Evolutionary conservation across 1,140 invertebrate species (phyloP).

Genomic region (Leptinotarsa lineolata): DNA sequence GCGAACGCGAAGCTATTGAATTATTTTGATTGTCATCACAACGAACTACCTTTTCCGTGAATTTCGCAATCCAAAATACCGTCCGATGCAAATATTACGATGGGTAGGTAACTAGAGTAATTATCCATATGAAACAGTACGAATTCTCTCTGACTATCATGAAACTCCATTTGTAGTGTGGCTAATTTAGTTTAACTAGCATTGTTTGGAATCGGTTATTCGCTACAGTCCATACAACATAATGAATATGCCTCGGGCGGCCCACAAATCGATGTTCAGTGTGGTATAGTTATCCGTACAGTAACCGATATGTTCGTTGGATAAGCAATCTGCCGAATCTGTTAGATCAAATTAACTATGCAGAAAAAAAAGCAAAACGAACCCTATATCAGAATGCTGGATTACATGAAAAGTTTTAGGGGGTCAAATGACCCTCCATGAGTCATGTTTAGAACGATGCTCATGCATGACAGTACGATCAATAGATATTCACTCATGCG

Average conservation of each 20-base stretch:
- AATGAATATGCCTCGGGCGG: background rate
- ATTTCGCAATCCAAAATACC: background rate
- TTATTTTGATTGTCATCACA: too few relatives aligned
- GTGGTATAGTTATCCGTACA: background rate
- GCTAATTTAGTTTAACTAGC: conserved; percentile 6
- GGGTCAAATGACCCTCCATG: too few relatives aligned
- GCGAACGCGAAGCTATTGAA: too few relatives aligned
- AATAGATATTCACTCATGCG: too few relatives aligned
- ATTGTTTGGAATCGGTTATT: conserved; percentile 1
- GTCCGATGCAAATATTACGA: background rate
- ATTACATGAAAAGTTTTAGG: too few relatives aligned
- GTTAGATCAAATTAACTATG: too few relatives aligned
- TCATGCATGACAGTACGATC: too few relatives aligned
- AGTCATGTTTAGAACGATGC: too few relatives aligned
- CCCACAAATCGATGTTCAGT: background rate
- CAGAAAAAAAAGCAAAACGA: too few relatives aligned
- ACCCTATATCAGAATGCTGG: too few relatives aligned
- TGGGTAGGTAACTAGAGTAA: background rate
- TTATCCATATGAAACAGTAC: background rate
- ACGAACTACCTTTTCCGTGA: too few relatives aligned
- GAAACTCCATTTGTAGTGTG: background rate
- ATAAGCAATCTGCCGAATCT: background rate
- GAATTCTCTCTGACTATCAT: background rate
- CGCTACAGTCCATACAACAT: conserved; percentile 2
- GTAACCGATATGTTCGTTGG: background rate